phyloP scores from a whole-genome alignment of 1,140 invertebrate species.

The Rhizoglyphus robini region DNA sequence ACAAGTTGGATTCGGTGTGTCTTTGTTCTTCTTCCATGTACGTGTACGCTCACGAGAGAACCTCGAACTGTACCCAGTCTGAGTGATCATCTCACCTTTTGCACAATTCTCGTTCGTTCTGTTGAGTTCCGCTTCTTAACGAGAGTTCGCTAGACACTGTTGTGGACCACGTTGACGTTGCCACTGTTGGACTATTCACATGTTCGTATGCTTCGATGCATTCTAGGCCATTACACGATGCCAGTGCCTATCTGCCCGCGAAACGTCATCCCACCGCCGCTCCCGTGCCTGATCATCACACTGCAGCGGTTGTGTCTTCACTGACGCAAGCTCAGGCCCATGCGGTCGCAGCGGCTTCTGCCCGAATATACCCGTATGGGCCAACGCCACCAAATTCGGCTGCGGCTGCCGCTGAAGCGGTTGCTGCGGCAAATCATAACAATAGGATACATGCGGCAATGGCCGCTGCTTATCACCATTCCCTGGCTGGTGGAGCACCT shows the following conservation, averaged over 20 bases:
- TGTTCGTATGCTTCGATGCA: conserved; percentile 12
- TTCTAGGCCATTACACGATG: conserved; percentile 12
- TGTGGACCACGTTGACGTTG: not conserved
- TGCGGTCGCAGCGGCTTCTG: not conserved
- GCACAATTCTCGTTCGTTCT: not conserved
- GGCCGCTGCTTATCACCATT: not conserved
- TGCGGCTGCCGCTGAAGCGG: not conserved
- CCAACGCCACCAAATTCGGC: not conserved
- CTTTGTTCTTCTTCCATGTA: not conserved
- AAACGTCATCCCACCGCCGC: not conserved
- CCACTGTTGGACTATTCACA: too few species aligned
- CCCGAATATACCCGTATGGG: not conserved
- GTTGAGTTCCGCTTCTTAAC: not conserved
- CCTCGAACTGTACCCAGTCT: not conserved
- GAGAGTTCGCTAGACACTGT: not conserved
- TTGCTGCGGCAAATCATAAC: not conserved
- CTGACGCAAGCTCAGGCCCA: not conserved
- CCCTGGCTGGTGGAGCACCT: not conserved
- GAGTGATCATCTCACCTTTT: not conserved
- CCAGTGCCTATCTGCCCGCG: conserved; percentile 1
- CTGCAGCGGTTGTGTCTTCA: not conserved
- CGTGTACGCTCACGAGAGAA: not conserved
- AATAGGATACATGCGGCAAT: not conserved
- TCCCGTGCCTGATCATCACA: not conserved
- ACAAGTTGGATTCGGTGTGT: too few species aligned